phyloP scores from a whole-genome alignment of 2,113 vertebrate genomes.

The Lampris megalopsis region DNA sequence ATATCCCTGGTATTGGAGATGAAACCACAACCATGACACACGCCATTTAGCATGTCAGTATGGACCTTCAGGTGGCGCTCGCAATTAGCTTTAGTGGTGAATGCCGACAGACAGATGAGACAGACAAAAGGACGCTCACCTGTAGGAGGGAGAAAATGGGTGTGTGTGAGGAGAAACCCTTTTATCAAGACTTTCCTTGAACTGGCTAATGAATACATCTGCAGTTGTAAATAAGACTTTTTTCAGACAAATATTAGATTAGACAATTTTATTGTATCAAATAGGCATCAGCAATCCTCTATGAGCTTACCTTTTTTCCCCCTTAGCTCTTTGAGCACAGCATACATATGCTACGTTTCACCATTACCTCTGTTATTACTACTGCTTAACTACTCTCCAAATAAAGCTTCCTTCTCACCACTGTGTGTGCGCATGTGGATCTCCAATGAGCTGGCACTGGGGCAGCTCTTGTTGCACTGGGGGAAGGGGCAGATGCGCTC shows the following conservation, averaged over 20 bases:
- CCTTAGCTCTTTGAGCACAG: background rate
- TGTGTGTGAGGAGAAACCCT: background rate
- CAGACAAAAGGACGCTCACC: constrained; percentile 97
- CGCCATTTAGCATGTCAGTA: constrained; percentile 92
- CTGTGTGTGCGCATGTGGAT: constrained; percentile 99
- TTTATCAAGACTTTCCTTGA: background rate
- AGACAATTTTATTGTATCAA: too few relatives aligned
- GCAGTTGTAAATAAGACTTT: too few relatives aligned
- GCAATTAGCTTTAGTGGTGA: constrained; percentile 99
- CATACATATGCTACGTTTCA: too few relatives aligned
- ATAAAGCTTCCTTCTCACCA: constrained; percentile 77
- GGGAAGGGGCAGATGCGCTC: constrained; percentile 96
- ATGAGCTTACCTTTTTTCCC: background rate
- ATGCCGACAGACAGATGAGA: constrained; percentile 96
- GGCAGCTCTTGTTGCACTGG: constrained; percentile 98
- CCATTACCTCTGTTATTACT: background rate
- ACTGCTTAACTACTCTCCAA: background rate
- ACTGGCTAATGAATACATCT: background rate
- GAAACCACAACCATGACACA: constrained; percentile 97
- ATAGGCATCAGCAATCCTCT: too few relatives aligned
- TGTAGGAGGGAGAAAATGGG: constrained; percentile 59
- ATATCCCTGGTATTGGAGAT: constrained; percentile 96
- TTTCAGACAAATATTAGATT: too few relatives aligned
- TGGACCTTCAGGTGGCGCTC: constrained; percentile 98
- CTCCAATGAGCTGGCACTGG: constrained; percentile 97